Evolutionary conservation across 1,140 invertebrate genomes (phyloP), one percentile per base, ranked within the genome.

Genomic region (Drosophila ananassae): DNA sequence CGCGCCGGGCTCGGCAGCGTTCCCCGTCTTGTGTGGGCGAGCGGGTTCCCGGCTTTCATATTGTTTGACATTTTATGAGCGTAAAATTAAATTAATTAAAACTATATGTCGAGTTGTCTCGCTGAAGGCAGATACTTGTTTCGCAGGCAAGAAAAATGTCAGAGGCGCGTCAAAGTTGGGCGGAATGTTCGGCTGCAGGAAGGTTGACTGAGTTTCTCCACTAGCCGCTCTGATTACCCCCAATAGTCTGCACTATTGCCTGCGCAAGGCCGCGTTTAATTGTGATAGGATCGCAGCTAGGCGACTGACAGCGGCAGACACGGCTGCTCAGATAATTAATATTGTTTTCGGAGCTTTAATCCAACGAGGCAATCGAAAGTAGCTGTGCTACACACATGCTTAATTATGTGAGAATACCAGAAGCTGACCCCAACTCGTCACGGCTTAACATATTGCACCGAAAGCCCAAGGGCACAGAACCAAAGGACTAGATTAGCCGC

Each of bases 11-110:
- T 9, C 34, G 5, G 12, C 34, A 8, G 8, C 34, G 8, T 12
- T 37, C 9, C 6, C 34, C 34, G n/a, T n/a, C 39, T 41, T n/a
- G 8, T 34, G 32, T 34, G 32, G 32, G 32, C 32, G 32, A 34
- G 8, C 10, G 32, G 32, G 34, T 37, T 37, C 34, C 0, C 3
- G 34, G 34, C 10, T 68, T 73, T 76, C 71, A 64, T 66, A 89
- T 89, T 87, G 83, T 79, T 83, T 79, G 83, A 57, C 66, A 66
- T 77, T 89, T 83, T 82, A 82, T 77, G 60, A 82, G 83, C 72
- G 63, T 79, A 47, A 87, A 87, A 89, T 87, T 79, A 73, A 87
- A 89, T 87, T 89, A 87, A 89, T 89, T 87, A 89, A 87, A 87
- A 82, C 79, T 87, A 69, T 57, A 79, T 72, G 41, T 37, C 53